Evolutionary conservation across 2,888 invertebrate species (phyloP).

Genomic region (Athetis lepigone): DNA sequence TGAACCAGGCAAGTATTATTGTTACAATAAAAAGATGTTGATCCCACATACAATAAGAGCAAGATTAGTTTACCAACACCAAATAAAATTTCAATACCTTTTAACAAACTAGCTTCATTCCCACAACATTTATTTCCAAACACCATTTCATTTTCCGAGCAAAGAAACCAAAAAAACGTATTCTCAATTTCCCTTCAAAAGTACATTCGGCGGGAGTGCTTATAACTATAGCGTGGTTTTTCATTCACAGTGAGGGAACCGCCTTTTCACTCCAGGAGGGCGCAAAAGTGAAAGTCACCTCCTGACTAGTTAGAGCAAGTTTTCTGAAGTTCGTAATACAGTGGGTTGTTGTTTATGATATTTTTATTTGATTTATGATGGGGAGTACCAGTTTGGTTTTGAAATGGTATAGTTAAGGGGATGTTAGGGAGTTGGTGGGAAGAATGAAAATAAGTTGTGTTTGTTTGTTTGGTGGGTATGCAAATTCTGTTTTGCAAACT

Average conservation of each 20-base stretch:
- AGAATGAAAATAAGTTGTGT: neutral
- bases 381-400: constrained; percentile 4
- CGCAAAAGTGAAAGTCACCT: constrained; percentile 82
- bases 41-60: too few species aligned
- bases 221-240: constrained; percentile 52
- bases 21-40: too few species aligned
- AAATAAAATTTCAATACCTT: too few species aligned
- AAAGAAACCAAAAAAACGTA: constrained; percentile 48
- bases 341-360: constrained; percentile 45
- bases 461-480: too few species aligned
- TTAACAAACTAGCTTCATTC: too few species aligned
- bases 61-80: too few species aligned
- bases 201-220: constrained; percentile 47
- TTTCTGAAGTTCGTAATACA: constrained; percentile 63
- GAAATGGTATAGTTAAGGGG: neutral
- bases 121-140: too few species aligned
- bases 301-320: constrained; percentile 76
- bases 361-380: constrained; percentile 38
- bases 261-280: constrained; percentile 63
- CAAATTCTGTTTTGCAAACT: too few species aligned
- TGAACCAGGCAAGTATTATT: too few species aligned
- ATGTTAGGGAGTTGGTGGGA: neutral
- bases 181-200: constrained; percentile 44
- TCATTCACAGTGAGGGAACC: constrained; percentile 59
- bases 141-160: too few species aligned